These are phyloP conservation scores for Parauchenoglanis ngamensis DNA, from an alignment of 2,797 vertebrate genomes.

Conservation along the genomic window DNA sequence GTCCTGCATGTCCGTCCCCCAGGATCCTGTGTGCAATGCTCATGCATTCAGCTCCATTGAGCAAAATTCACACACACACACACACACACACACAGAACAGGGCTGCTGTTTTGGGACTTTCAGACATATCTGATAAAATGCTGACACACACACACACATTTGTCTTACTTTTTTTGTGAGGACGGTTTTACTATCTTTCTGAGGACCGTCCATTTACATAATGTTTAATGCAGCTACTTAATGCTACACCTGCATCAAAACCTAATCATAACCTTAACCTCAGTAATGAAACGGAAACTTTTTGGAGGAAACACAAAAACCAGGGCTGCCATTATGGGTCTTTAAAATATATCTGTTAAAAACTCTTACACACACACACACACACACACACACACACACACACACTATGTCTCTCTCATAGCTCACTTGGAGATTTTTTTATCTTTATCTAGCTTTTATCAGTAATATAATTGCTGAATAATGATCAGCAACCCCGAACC, in stretches of 20 bases:
- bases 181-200: too few relatives aligned
- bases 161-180: background rate
- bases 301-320: too few relatives aligned
- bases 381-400: conserved; percentile 2
- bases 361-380: background rate
- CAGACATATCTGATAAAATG: conserved; percentile 49
- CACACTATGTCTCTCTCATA: background rate
- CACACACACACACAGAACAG: background rate
- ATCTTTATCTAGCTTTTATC: background rate
- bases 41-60: conserved; percentile 59
- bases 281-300: too few relatives aligned
- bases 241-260: too few relatives aligned
- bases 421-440: background rate
- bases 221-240: too few relatives aligned
- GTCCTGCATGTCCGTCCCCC: conserved; percentile 57
- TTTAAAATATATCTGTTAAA: too few relatives aligned
- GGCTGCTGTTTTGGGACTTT: conserved; percentile 52
- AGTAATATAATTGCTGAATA: background rate
- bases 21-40: conserved; percentile 54
- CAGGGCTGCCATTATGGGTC: too few relatives aligned
- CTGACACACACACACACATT: conserved; percentile 22
- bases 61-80: conserved; percentile 17
- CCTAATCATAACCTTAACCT: too few relatives aligned
- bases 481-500: background rate
- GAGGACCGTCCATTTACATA: too few relatives aligned